A percentile compares a stretch with the other conserved stretches of the same genome.
phyloP scores from a whole-genome alignment of 2,113 vertebrate species.

The Chaetorhynchus papuensis region DNA sequence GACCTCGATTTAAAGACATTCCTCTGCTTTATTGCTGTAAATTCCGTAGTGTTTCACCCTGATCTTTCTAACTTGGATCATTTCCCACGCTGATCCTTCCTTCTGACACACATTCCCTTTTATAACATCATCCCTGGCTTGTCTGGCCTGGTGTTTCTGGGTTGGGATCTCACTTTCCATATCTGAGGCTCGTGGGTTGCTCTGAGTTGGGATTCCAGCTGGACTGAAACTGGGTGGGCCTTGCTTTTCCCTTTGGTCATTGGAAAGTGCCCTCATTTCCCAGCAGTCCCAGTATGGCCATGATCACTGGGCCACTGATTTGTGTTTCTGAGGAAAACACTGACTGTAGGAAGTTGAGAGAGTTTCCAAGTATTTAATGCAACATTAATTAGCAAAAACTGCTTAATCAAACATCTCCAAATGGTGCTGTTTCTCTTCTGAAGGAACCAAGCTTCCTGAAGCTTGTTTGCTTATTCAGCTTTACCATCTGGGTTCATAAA shows the following conservation, averaged over 20 bases:
- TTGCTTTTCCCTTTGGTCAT: neutral
- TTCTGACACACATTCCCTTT: neutral
- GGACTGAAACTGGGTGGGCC: neutral
- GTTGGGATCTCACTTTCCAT: accelerated
- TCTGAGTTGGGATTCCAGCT: neutral
- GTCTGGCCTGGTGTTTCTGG: neutral
- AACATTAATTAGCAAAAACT: neutral
- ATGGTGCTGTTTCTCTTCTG: neutral
- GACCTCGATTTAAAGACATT: neutral
- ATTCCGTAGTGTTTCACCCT: neutral
- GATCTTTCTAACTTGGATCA: neutral
- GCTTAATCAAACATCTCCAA: neutral
- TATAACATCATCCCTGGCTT: neutral
- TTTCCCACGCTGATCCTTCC: neutral
- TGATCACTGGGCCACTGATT: accelerated
- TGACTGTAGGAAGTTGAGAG: neutral
- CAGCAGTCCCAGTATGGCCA: neutral
- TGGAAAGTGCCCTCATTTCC: neutral
- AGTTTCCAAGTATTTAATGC: neutral
- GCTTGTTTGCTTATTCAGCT: neutral
- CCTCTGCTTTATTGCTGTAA: neutral
- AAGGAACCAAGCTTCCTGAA: neutral
- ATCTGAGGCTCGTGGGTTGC: neutral
- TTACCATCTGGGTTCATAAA: neutral
- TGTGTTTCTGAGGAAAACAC: neutral